Evolutionary conservation across 2,888 invertebrate genomes (phyloP).

Genomic region (Rhaphigaster nebulosa): DNA sequence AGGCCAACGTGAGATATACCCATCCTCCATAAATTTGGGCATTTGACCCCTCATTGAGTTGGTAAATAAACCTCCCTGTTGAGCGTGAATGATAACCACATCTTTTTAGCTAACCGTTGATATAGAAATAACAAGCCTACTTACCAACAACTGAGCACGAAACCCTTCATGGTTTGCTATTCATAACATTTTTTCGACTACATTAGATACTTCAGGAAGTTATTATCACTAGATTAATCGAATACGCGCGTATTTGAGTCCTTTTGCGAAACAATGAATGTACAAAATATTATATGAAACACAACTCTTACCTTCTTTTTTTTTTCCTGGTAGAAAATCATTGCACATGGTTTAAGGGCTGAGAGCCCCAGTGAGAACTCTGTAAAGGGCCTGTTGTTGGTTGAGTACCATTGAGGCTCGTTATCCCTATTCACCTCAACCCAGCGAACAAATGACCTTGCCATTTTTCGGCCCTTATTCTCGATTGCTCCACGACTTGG

Average conservation of each 20-base stretch:
- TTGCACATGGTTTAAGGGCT: neutral
- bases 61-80: too few species aligned
- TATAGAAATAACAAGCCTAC: too few species aligned
- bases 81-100: too few species aligned
- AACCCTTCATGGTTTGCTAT: too few species aligned
- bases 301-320: neutral
- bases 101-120: too few species aligned
- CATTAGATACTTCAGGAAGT: neutral
- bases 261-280: neutral
- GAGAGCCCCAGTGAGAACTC: neutral
- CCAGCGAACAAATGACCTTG: neutral
- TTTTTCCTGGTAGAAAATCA: neutral
- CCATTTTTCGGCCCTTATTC: constrained; percentile 19
- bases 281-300: neutral
- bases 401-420: neutral
- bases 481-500: neutral
- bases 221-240: neutral
- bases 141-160: too few species aligned
- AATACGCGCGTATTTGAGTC: neutral
- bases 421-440: constrained; percentile 37
- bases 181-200: too few species aligned
- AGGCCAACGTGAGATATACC: too few species aligned
- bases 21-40: too few species aligned
- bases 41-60: too few species aligned
- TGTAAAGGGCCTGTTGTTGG: constrained; percentile 4